A percentile compares a stretch with the other conserved stretches of the same genome.
phyloP scores from a whole-genome alignment of 1,140 invertebrate genomes.

The Calycopis cecrops region DNA sequence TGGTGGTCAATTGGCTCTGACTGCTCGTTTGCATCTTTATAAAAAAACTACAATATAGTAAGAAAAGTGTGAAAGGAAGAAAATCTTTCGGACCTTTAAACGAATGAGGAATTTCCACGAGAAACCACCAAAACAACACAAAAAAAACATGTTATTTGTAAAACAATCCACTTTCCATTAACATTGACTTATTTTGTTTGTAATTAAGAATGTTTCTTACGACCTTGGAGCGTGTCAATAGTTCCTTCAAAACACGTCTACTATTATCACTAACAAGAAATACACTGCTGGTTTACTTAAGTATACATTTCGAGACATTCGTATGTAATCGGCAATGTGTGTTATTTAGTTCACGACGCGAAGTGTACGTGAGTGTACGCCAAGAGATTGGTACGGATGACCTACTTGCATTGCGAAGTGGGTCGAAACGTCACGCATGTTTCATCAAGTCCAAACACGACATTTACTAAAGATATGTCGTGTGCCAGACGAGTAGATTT shows the following conservation, averaged over 20 bases:
- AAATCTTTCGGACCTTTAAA: too few relatives aligned
- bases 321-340: not conserved
- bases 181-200: slow-evolving; percentile 43
- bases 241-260: too few relatives aligned
- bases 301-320: not conserved
- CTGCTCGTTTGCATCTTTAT: too few relatives aligned
- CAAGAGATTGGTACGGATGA: not conserved
- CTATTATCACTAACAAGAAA: not conserved
- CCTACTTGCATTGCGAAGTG: slow-evolving; percentile 6
- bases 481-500: too few relatives aligned
- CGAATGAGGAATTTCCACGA: too few relatives aligned
- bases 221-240: not conserved
- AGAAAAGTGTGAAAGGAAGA: too few relatives aligned
- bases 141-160: not conserved
- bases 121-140: too few relatives aligned
- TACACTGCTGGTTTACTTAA: not conserved
- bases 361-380: not conserved
- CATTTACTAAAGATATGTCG: too few relatives aligned
- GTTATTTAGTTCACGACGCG: not conserved
- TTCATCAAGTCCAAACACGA: too few relatives aligned
- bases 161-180: slow-evolving; percentile 23
- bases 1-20: too few relatives aligned
- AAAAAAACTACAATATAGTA: too few relatives aligned
- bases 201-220: slow-evolving; percentile 47
- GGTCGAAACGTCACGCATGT: slow-evolving; percentile 5